These are phyloP conservation scores for Papilio glaucus DNA, from an alignment of 1,140 invertebrate genomes.

Conservation along the genomic window DNA sequence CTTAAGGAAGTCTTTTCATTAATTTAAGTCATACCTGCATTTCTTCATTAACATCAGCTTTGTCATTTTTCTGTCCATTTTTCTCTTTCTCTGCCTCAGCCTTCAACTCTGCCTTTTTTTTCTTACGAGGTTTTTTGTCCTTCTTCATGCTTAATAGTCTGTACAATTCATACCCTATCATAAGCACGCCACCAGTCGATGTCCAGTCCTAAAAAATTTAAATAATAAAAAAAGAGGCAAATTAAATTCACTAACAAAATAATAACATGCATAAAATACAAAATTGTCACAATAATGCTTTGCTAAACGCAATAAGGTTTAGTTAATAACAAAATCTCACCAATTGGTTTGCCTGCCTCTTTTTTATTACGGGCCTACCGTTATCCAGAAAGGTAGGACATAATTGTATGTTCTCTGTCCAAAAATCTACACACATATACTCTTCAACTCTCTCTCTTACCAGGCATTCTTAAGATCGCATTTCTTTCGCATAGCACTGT, in stretches of 20 bases:
- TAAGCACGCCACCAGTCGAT: conserved; percentile 93
- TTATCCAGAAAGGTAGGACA: too few species aligned
- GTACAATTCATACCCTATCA: conserved; percentile 99
- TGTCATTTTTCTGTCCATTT: conserved; percentile 67
- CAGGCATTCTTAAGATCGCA: too few species aligned
- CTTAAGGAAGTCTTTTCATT: too few species aligned
- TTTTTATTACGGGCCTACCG: too few species aligned
- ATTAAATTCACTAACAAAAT: too few species aligned
- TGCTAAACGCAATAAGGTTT: conserved; percentile 7
- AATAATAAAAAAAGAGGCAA: too few species aligned
- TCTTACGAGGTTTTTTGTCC: conserved; percentile 85
- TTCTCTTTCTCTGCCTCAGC: conserved; percentile 69
- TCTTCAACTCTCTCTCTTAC: too few species aligned
- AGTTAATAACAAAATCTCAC: background rate
- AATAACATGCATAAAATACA: too few species aligned
- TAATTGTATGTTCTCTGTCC: background rate
- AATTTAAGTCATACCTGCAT: conserved; percentile 59
- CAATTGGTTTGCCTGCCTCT: too few species aligned
- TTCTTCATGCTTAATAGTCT: conserved; percentile 93
- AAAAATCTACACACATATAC: too few species aligned
- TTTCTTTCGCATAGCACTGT: too few species aligned
- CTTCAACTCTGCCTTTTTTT: conserved; percentile 74
- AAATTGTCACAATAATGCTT: too few species aligned
- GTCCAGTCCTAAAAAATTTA: conserved; percentile 89
- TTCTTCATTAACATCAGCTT: conserved; percentile 64